Percentiles rank a stretch among this genome's conserved stretches.
These are phyloP conservation scores for Callaeas wilsoni DNA, from an alignment of 2,113 vertebrate species.

Conservation along the genomic window DNA sequence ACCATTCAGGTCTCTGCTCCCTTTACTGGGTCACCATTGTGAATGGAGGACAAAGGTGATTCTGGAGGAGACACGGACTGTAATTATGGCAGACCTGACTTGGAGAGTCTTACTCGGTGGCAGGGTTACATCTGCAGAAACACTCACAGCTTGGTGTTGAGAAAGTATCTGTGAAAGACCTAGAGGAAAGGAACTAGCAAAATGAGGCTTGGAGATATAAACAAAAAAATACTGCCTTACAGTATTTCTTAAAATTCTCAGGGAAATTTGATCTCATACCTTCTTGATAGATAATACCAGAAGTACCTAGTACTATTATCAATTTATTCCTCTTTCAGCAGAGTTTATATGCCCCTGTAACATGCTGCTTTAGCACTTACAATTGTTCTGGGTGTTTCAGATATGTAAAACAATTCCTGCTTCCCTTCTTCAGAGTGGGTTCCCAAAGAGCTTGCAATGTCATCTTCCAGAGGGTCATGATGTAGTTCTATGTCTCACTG, in stretches of 20 bases:
- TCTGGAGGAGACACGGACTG: background rate
- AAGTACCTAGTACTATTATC: background rate
- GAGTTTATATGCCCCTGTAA: background rate
- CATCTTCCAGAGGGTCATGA: background rate
- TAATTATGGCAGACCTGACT: background rate
- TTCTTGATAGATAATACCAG: background rate
- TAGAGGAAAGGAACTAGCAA: background rate
- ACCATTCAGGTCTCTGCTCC: background rate
- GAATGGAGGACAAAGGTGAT: background rate
- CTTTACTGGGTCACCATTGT: background rate
- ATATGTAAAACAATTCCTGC: background rate
- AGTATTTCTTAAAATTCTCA: background rate
- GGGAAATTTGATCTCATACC: background rate
- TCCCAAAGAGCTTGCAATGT: background rate
- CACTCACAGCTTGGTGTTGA: background rate
- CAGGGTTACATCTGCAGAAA: background rate
- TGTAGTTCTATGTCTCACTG: background rate
- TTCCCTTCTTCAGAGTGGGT: background rate
- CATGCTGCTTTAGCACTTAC: background rate
- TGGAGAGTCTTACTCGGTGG: rapidly evolving
- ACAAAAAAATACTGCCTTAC: background rate
- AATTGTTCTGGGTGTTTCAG: background rate
- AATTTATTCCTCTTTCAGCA: background rate
- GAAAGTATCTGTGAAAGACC: background rate
- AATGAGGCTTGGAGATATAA: background rate